phyloP scores from a whole-genome alignment of 2,113 vertebrate species.

The Sphyrna mokarran region DNA sequence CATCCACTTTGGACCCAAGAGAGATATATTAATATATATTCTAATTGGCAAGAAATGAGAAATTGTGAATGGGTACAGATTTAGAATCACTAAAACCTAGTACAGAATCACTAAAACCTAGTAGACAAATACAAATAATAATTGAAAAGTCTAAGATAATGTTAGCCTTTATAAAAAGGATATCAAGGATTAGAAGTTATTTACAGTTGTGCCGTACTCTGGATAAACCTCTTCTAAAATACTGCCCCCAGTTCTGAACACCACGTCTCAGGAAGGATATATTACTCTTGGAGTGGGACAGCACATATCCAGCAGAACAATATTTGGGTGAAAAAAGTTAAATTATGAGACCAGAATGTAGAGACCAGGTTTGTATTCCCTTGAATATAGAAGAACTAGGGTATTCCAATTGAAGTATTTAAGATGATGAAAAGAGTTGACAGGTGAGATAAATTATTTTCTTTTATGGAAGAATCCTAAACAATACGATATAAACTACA shows the following conservation, averaged over 20 bases:
- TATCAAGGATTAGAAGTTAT: no score
- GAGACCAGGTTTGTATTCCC: not conserved
- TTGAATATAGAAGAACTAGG: not conserved
- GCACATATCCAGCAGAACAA: not conserved
- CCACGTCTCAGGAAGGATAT: no score
- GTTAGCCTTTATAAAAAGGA: no score
- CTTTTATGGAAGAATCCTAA: not conserved
- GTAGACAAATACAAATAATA: no score
- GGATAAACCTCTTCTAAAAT: no score
- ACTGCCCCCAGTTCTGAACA: no score
- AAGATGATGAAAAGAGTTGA: not conserved
- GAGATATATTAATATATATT: not conserved
- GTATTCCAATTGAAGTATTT: not conserved
- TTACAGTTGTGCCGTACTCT: no score
- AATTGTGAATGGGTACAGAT: no score
- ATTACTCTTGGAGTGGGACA: not conserved
- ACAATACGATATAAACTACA: not conserved
- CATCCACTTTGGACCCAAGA: not conserved
- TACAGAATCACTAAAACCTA: no score
- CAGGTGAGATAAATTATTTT: not conserved
- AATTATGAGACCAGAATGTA: not conserved
- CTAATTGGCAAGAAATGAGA: no score
- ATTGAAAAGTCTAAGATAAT: no score
- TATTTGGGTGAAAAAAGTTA: not conserved
- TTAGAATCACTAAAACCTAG: no score